phyloP scores from a whole-genome alignment of 1,140 invertebrate genomes.

The Zaprionus vittiger region DNA sequence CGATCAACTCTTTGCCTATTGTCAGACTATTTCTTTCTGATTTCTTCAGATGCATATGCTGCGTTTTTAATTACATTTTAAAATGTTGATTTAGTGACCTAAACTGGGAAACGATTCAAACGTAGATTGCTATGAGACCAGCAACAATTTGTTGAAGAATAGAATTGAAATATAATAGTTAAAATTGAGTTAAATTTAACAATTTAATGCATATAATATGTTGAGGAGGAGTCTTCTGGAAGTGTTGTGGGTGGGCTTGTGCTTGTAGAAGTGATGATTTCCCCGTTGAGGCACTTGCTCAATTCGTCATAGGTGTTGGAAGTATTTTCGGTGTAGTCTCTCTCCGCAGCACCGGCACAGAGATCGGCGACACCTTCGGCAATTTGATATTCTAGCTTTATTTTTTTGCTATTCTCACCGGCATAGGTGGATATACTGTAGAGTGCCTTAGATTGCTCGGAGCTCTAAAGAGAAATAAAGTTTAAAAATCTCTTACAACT shows the following conservation, averaged over 20 bases:
- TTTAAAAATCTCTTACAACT: not conserved
- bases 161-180: not conserved
- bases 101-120: not conserved
- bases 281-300: not conserved
- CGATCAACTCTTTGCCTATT: constrained; percentile 43
- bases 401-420: not conserved
- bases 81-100: constrained; percentile 66
- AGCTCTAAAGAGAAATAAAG: not conserved
- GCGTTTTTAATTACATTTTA: constrained; percentile 77
- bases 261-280: not conserved
- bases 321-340: not conserved
- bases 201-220: no score
- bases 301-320: constrained; percentile 1
- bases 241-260: no score
- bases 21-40: constrained; percentile 24
- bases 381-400: not conserved
- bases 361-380: constrained; percentile 7
- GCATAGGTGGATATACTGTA: not conserved
- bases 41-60: constrained; percentile 42
- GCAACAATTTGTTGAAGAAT: not conserved
- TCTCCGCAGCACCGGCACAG: constrained; percentile 11
- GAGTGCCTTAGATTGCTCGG: not conserved
- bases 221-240: no score
- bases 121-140: not conserved
- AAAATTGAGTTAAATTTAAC: not conserved